Base-by-base conservation (phyloP, 2,888 invertebrate species). In the Dicycla oo region DNA sequence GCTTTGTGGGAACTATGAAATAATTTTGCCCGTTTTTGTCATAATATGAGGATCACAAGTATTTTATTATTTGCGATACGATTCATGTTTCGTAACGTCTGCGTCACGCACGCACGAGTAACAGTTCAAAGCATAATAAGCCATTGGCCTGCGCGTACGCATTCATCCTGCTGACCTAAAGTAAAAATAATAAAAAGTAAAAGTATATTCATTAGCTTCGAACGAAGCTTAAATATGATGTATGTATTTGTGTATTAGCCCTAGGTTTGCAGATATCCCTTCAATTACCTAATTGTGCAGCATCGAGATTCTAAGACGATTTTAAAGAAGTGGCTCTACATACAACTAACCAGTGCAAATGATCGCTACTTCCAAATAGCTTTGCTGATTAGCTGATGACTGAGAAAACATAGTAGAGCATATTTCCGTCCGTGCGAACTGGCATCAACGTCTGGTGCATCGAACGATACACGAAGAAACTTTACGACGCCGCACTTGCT, bases 391-490 rank as follows among this genome's bases (percentile, higher is more conserved):
- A 49, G 26, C 26, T 63, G 57, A 74, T 65, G 58, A 60, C 60
- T 58, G n/a, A 10, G n/a, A 38, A 63, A 73, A 64, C 23, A 47
- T 86, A 86, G 95, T 95, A 92, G 95, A 96, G 96, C 93, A 83
- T 88, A 93, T 78, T 91, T 88, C 91, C 68, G 54, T 86, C 70
- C 92, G 84, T 76, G 83, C 90, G 85, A 86, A 88, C 90, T 89
- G 93, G 93, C 94, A 94, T 94, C 94, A 94, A 92, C 93, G 95
- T 94, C 94, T 94, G 95, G 95, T 95, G 95, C 95, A 95, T 95
- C 95, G 95, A 94, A 95, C 95, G 95, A 96, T 95, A 95, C 95
- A 95, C 94, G 93, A 95, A 95, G 95, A 95, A 95, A 95, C 95
- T 96, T 95, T 95, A 95, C 95, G 95, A 94, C 91, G 93, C 93